Conservation (phyloP, 2,113 vertebrate genomes). For the Aegithalos caudatus region DNA sequence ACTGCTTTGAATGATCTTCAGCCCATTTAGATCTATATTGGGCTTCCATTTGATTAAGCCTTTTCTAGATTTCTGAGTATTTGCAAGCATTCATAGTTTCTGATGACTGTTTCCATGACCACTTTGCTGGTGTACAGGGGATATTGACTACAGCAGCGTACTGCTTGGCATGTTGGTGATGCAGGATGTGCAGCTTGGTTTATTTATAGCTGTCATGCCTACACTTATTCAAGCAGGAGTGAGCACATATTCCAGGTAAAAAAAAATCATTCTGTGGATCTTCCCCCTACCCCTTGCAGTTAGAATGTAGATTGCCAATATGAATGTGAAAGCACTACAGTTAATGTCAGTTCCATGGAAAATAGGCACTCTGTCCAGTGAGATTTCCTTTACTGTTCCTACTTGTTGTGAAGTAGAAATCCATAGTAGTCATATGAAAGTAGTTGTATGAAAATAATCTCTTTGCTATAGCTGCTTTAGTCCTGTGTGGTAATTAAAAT, state of each 20-base stretch:
- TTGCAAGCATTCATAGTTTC: not conserved
- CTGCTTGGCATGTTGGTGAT: constrained; percentile 93
- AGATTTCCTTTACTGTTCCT: not conserved
- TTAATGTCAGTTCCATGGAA: not conserved
- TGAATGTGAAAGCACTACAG: not conserved
- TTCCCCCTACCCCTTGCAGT: not conserved
- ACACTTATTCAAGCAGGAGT: constrained; percentile 88
- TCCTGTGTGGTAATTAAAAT: not conserved
- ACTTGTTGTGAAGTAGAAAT: not conserved
- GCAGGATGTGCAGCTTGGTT: constrained; percentile 95
- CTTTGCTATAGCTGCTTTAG: not conserved
- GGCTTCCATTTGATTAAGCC: not conserved
- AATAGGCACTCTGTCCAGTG: not conserved
- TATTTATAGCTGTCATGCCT: constrained; percentile 93
- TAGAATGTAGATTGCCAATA: not conserved
- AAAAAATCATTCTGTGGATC: not conserved
- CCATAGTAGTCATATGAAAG: accelerated
- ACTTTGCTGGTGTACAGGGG: constrained; percentile 73
- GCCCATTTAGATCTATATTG: not conserved
- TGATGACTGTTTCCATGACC: constrained; percentile 2
- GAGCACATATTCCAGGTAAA: constrained; percentile 79
- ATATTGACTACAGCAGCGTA: constrained; percentile 90
- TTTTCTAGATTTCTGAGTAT: not conserved
- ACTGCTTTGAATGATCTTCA: not conserved
- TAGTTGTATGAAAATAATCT: not conserved